Percentiles rank a stretch among this genome's conserved stretches.
Evolutionary conservation across 1,140 invertebrate species (phyloP).

Genomic region (Diabrotica undecimpunctata): DNA sequence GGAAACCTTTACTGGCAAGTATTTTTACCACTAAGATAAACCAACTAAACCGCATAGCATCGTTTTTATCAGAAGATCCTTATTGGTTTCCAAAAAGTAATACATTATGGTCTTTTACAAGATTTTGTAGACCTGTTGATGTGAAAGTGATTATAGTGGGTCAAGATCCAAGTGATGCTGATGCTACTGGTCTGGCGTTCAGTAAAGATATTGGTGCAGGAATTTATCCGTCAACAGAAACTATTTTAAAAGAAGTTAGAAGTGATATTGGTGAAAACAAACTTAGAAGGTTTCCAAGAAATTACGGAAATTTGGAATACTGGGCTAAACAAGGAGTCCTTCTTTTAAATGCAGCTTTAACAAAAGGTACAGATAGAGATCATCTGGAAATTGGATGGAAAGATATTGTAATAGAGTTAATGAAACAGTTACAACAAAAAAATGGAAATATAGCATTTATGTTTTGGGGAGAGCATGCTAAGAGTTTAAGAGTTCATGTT

Average conservation of each 20-base stretch:
- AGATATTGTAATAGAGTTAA: not conserved
- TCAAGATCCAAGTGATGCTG: slow-evolving; percentile 8
- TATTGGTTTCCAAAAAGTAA: not conserved
- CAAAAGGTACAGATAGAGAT: not conserved
- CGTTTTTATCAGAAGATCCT: not conserved
- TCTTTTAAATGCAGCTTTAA: slow-evolving; percentile 6
- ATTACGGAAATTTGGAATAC: slow-evolving; percentile 5
- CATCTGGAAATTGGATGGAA: slow-evolving; percentile 7
- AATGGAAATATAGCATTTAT: slow-evolving; percentile 2
- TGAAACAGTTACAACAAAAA: slow-evolving; percentile 5
- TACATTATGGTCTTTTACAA: slow-evolving; percentile 6
- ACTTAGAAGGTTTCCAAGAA: not conserved
- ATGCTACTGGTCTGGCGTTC: slow-evolving; percentile 6
- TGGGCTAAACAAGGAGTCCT: slow-evolving; percentile 14
- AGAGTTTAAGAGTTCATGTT: not conserved
- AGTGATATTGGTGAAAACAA: not conserved
- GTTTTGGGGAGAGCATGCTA: slow-evolving; percentile 9
- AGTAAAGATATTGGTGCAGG: not conserved
- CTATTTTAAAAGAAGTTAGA: slow-evolving; percentile 8
- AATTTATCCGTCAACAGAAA: not conserved
- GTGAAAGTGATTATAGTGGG: slow-evolving; percentile 12
- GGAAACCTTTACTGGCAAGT: no score
- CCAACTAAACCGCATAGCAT: no score
- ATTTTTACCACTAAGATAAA: no score
- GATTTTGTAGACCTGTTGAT: not conserved